A percentile compares a stretch with the other conserved stretches of the same genome.
These are phyloP conservation scores for Bombus soroeensis DNA, from an alignment of 1,140 invertebrate genomes.

Conservation along the genomic window DNA sequence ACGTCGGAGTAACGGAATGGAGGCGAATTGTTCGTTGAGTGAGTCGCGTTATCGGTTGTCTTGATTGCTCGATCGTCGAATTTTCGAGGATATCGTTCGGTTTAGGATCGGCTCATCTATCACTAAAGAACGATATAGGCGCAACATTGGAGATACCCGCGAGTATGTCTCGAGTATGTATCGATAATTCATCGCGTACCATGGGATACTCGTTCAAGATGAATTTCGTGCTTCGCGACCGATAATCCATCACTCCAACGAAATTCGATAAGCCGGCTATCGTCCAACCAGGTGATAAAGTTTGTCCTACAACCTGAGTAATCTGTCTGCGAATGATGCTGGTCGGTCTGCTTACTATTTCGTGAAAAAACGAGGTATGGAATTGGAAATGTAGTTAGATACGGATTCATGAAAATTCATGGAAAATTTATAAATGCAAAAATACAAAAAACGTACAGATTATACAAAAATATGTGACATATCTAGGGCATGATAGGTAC, in stretches of 20 bases:
- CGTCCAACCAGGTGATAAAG: conserved; percentile 44
- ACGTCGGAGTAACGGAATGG: not conserved
- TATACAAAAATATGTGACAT: not conserved
- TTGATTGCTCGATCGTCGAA: not conserved
- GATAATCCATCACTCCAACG: conserved; percentile 59
- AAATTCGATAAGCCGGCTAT: conserved; percentile 57
- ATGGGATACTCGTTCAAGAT: conserved; percentile 49
- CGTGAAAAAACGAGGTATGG: not conserved
- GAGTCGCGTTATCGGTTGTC: not conserved
- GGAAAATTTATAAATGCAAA: not conserved
- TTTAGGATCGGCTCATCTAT: conserved; percentile 50
- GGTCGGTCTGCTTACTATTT: not conserved
- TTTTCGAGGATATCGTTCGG: conserved; percentile 10
- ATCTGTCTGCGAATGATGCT: conserved; percentile 11
- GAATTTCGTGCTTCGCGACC: conserved; percentile 52
- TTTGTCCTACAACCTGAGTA: conserved; percentile 6
- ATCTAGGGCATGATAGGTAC: no score
- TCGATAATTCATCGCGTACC: conserved; percentile 62
- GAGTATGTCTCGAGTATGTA: conserved; percentile 55
- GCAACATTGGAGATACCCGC: conserved; percentile 15
- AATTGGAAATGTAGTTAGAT: not conserved
- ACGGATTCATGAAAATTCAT: not conserved
- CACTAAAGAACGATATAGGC: conserved; percentile 13
- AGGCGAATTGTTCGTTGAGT: not conserved
- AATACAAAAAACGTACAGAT: no score